phyloP scores from a whole-genome alignment of 2,888 invertebrate genomes.

The Drosophila paramelanica region DNA sequence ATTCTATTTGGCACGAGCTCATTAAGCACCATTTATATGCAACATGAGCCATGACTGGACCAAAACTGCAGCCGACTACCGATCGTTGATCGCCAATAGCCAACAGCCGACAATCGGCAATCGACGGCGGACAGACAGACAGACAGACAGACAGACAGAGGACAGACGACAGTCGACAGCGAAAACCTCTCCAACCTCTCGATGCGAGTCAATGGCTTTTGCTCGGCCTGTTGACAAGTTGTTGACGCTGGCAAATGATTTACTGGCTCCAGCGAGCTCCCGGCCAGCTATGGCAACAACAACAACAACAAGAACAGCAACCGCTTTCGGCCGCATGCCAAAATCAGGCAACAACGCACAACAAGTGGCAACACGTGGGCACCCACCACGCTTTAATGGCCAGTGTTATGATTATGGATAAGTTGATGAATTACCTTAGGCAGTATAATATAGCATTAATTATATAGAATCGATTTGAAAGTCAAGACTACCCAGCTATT shows the following conservation, averaged over 20 bases:
- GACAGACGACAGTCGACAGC: slow-evolving; percentile 25
- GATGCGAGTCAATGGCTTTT: slow-evolving; percentile 57
- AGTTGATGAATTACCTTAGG: slow-evolving; percentile 10
- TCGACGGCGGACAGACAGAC: no score
- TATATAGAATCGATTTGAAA: neutral
- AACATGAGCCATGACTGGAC: slow-evolving; percentile 76
- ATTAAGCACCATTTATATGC: slow-evolving; percentile 84
- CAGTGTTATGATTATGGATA: slow-evolving; percentile 24
- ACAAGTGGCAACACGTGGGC: slow-evolving; percentile 60
- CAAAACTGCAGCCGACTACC: slow-evolving; percentile 54
- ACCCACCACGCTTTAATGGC: slow-evolving; percentile 20
- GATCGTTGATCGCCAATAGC: slow-evolving; percentile 15
- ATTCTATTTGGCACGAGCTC: slow-evolving; percentile 84
- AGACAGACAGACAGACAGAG: no score
- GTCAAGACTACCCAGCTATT: neutral
- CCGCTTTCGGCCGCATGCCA: slow-evolving; percentile 44
- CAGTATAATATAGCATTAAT: neutral
- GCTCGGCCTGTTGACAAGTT: slow-evolving; percentile 70
- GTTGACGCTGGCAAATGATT: slow-evolving; percentile 77
- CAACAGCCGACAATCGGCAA: slow-evolving; percentile 6
- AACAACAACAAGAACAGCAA: slow-evolving; percentile 4
- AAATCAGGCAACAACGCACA: slow-evolving; percentile 61
- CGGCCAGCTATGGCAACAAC: slow-evolving; percentile 28
- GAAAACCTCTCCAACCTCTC: slow-evolving; percentile 50
- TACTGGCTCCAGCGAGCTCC: slow-evolving; percentile 58